These are phyloP conservation scores for Drosophila prostipennis DNA, from an alignment of 2,888 invertebrate genomes.

Conservation along the genomic window DNA sequence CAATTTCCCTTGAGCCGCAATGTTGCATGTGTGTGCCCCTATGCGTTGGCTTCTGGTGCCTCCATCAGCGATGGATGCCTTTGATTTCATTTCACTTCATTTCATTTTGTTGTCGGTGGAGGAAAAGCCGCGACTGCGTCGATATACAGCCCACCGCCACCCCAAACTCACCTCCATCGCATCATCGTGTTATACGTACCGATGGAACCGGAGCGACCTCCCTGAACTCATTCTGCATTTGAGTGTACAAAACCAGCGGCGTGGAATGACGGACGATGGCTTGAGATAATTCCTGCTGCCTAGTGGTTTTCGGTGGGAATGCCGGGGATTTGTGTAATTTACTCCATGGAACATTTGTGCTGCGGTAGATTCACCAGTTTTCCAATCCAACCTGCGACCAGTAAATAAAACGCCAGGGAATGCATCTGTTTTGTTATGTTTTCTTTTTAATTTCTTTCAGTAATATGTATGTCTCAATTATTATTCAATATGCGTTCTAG, in stretches of 20 bases:
- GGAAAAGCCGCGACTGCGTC: conserved; percentile 55
- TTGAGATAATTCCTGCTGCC: conserved; percentile 33
- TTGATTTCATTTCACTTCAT: conserved; percentile 81
- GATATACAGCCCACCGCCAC: conserved; percentile 6
- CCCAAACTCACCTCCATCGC: neutral
- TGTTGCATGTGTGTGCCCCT: conserved; percentile 33
- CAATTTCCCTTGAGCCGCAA: conserved; percentile 21
- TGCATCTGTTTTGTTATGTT: conserved; percentile 44
- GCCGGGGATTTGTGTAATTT: conserved; percentile 60
- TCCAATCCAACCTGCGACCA: neutral
- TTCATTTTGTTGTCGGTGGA: conserved; percentile 68
- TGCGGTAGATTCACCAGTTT: neutral
- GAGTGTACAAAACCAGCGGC: conserved; percentile 58
- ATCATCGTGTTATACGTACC: neutral
- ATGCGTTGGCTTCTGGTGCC: conserved; percentile 67
- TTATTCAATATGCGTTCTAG: conserved; percentile 79
- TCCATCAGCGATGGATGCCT: conserved; percentile 68
- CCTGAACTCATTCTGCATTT: conserved; percentile 18
- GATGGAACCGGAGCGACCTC: conserved; percentile 2
- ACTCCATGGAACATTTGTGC: conserved; percentile 44
- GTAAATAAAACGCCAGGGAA: neutral
- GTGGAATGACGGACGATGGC: conserved; percentile 69
- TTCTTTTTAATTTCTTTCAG: conserved; percentile 59
- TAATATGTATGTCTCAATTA: conserved; percentile 79
- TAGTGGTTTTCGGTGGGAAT: conserved; percentile 47